These are phyloP conservation scores for Chamaea fasciata DNA, from an alignment of 2,113 vertebrate species.

Conservation along the genomic window DNA sequence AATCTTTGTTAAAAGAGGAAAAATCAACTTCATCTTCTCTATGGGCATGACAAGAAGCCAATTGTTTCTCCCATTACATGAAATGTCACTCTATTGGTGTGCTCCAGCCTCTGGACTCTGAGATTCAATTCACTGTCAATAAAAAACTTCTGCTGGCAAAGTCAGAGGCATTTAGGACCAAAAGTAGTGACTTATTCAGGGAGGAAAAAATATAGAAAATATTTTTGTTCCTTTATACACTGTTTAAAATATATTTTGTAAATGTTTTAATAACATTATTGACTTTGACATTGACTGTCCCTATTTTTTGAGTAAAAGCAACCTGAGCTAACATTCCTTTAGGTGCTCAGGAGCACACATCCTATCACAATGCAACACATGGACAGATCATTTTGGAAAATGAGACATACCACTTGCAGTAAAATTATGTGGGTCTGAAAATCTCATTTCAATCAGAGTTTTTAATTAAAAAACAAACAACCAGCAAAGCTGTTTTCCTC, in stretches of 20 bases:
- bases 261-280: not conserved
- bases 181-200: not conserved
- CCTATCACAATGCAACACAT: not conserved
- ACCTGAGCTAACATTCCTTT: not conserved
- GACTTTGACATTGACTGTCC: not conserved
- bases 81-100: not conserved
- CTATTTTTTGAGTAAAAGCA: not conserved
- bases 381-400: not conserved
- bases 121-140: not conserved
- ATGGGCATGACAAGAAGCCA: not conserved
- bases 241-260: not conserved
- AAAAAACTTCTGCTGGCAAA: not conserved
- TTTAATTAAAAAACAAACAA: conserved; percentile 33
- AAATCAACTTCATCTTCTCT: not conserved
- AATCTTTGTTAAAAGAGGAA: not conserved
- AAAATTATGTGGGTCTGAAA: not conserved
- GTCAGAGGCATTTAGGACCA: not conserved
- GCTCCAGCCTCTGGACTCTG: not conserved
- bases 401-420: not conserved
- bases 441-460: not conserved
- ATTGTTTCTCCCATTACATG: fast-evolving
- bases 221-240: not conserved
- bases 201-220: not conserved
- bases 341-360: not conserved
- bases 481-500: not conserved